Base-by-base conservation (phyloP, 2,888 invertebrate genomes). In the Myathropa florea region DNA sequence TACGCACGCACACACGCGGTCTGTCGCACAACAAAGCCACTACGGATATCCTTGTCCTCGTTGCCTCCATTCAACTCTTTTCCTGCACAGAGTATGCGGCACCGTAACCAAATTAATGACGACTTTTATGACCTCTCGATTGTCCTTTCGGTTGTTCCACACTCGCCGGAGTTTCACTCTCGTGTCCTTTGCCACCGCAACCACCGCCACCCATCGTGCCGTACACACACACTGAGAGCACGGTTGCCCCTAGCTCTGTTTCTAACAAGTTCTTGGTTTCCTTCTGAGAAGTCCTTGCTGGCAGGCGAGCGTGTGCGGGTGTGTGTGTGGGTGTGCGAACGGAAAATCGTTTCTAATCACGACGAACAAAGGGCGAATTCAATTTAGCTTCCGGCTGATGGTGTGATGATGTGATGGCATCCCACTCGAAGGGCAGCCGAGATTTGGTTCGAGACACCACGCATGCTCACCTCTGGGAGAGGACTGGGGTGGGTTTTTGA, bases 41-140 rank as follows among this genome's bases (percentile, higher is more conserved):
- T 12, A 59, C 80, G 73, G 75, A 81, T 36, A 70, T 82, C 60
- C 70, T 82, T 78, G 70, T 61, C 57, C 82, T 70, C 24, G 23
- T 57, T 57, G 24, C 57, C 57, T 61, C 30, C 57, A 26, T 61
- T 59, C 68, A 76, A 86, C 60, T 78, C 46, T 36, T 83, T 83
- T n/a, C 55, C 18, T n/a, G 18, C 24, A 60, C 65, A 71, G 24
- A 71, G 21, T 28, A 12, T 64, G 33, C 65, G 46, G 64, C 39
- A 70, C 59, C 72, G 63, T 63, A 72, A 60, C 77, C 85, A 83
- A 46, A 79, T 83, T 83, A 83, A 86, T 75, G 78, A 75, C 21
- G 78, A 75, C 68, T 82, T 82, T 77, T 84, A 81, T 72, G 81
- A 77, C 71, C 67, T 36, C 65, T 77, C 81, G 76, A 81, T 84